Evolutionary conservation across 2,797 vertebrate genomes (phyloP).

Genomic region (Chloroceryle inda): DNA sequence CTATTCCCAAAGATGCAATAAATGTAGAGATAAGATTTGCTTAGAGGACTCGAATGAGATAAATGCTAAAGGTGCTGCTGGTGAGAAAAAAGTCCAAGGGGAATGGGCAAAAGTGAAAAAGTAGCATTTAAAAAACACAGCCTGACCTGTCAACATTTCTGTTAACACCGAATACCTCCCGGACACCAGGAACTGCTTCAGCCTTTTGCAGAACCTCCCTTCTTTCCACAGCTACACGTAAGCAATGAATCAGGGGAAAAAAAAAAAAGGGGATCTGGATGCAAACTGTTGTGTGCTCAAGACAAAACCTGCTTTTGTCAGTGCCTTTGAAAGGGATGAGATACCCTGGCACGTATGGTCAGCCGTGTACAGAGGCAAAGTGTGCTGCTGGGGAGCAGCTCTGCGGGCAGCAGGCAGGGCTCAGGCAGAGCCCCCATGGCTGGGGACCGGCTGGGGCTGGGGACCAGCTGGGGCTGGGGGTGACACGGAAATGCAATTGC

Average conservation of each 20-base stretch:
- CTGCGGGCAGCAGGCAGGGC: not conserved
- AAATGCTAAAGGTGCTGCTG: conserved; percentile 76
- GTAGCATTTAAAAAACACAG: conserved; percentile 48
- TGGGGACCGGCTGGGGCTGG: rapidly evolving
- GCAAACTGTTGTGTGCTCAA: not conserved
- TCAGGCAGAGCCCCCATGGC: rapidly evolving
- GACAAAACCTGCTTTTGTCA: not conserved
- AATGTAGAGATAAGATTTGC: conserved; percentile 75
- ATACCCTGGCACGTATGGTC: rapidly evolving
- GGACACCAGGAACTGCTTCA: not conserved
- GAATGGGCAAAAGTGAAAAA: not conserved
- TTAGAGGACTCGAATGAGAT: conserved; percentile 78
- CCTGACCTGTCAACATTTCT: conserved; percentile 69
- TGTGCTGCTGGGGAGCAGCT: not conserved
- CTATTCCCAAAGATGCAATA: conserved; percentile 81
- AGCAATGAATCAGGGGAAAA: not conserved
- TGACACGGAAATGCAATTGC: rapidly evolving
- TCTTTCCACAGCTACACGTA: not conserved
- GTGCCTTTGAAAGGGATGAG: not conserved
- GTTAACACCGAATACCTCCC: conserved; percentile 63
- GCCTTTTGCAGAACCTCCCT: conserved; percentile 36
- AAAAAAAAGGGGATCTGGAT: not conserved
- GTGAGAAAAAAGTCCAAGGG: conserved; percentile 44
- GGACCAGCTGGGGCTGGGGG: rapidly evolving
- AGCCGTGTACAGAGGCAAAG: rapidly evolving